These are phyloP conservation scores for Mesorhabditis belari DNA, from an alignment of 2,888 invertebrate species.

Conservation along the genomic window DNA sequence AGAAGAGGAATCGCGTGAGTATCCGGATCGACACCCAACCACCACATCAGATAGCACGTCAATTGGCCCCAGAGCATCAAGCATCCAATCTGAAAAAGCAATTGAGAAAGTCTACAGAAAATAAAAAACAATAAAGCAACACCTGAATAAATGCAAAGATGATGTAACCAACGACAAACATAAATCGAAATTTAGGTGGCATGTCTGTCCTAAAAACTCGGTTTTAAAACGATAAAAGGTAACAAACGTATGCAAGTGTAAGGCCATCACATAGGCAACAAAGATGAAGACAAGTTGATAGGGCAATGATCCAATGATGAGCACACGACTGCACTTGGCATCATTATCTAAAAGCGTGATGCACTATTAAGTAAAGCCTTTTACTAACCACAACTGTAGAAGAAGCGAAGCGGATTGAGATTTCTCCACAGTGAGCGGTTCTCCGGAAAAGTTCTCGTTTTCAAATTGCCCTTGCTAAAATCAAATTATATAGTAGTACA, in stretches of 20 bases:
- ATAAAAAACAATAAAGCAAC: background rate
- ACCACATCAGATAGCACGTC: constrained; percentile 18
- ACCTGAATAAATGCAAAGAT: background rate
- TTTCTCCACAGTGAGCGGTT: background rate
- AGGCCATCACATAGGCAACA: background rate
- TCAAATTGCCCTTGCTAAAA: background rate
- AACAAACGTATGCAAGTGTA: background rate
- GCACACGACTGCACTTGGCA: background rate
- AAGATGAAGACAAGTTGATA: background rate
- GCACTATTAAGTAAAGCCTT: background rate
- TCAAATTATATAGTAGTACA: too few species aligned
- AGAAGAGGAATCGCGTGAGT: constrained; percentile 27
- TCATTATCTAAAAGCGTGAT: background rate
- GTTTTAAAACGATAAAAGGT: background rate
- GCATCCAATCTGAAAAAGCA: constrained; percentile 12
- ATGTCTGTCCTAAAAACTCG: background rate
- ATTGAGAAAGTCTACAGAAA: too few species aligned
- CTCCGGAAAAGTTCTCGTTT: background rate
- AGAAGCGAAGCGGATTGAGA: background rate
- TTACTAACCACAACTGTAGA: background rate
- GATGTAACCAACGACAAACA: background rate
- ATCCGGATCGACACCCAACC: constrained; percentile 19
- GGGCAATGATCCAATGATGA: background rate
- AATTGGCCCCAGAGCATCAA: constrained; percentile 21
- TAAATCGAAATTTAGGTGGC: background rate